phyloP scores from a whole-genome alignment of 2,888 invertebrate species.

The Stenodera caucasica region DNA sequence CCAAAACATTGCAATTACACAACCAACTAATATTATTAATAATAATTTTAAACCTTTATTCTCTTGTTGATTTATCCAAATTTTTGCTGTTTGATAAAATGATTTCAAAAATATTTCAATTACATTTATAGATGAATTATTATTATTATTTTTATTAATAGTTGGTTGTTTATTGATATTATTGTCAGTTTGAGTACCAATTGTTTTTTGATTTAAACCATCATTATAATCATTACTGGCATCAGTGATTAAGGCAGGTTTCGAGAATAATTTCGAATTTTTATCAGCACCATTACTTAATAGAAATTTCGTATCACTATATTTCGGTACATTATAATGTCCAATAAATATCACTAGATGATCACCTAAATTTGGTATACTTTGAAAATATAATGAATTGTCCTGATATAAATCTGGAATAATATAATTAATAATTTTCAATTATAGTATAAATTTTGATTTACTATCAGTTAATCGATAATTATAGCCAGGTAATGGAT shows the following conservation, averaged over 20 bases:
- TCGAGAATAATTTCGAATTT: not conserved
- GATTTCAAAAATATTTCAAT: not conserved
- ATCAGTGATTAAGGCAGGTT: slow-evolving; percentile 47
- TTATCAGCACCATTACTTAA: slow-evolving; percentile 47
- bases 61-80: slow-evolving; percentile 75
- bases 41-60: slow-evolving; percentile 73
- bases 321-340: slow-evolving; percentile 72
- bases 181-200: slow-evolving; percentile 61
- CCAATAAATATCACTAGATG: slow-evolving; percentile 59
- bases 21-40: slow-evolving; percentile 67
- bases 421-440: no score
- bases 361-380: slow-evolving; percentile 44
- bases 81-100: slow-evolving; percentile 48
- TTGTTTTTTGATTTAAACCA: slow-evolving; percentile 45
- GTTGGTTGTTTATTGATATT: no score
- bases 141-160: not conserved
- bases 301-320: slow-evolving; percentile 51
- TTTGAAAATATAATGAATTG: slow-evolving; percentile 47
- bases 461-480: slow-evolving; percentile 45
- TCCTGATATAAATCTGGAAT: slow-evolving; percentile 40
- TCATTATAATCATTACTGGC: slow-evolving; percentile 48
- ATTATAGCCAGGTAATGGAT: slow-evolving; percentile 49
- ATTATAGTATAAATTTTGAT: no score
- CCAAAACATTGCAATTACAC: slow-evolving; percentile 74
- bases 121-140: not conserved